Evolutionary conservation across 2,888 invertebrate genomes (phyloP), one percentile per base, ranked within the genome.

Genomic region (Charanyca ferruginea): DNA sequence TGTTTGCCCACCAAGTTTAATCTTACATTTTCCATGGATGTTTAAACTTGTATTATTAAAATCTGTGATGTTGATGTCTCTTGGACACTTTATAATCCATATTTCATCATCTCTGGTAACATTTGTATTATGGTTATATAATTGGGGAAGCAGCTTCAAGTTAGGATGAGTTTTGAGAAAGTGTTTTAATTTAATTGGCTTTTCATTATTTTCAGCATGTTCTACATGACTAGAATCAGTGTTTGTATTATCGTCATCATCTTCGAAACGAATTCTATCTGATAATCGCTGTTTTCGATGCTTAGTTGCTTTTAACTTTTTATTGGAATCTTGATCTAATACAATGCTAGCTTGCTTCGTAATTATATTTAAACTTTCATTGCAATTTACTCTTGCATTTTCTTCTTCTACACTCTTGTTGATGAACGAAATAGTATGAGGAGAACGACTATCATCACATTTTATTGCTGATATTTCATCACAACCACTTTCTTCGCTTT

Each of bases 11-110:
- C 85, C 85, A 25, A 91, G 66, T 86, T 94, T 94, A 5, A 94
- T 74, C 76, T 94, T 94, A 61, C 85, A 85, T 83, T 91, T 93
- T 9, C 69, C 85, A 41, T 90, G 87, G 42, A 91, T 65, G 38
- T 81, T 79, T 28, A 94, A 66, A 42, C 83, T 83, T 20, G 74
- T 81, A 61, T 82, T 82, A 59, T 81, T 73, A 25, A 94, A 88
- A 64, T 83, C 80, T 25, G 74, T 67, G 7, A 90, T 66, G 57
- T 89, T 80, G 32, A 94, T 69, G 42, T 90, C 90, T 71, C 81
- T 83, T 2, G 94, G 93, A 70, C 91, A 91, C 71, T 85, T 89
- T 3, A 94, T 20, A 42, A 92, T 73, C 92, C 92, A 94, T 54
- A 93, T 70, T 41, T 94, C 93, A 77, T 94, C 93, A 79, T 92